Evolutionary conservation across 2,113 vertebrate species (phyloP).

Genomic region (Phasianus colchicus): DNA sequence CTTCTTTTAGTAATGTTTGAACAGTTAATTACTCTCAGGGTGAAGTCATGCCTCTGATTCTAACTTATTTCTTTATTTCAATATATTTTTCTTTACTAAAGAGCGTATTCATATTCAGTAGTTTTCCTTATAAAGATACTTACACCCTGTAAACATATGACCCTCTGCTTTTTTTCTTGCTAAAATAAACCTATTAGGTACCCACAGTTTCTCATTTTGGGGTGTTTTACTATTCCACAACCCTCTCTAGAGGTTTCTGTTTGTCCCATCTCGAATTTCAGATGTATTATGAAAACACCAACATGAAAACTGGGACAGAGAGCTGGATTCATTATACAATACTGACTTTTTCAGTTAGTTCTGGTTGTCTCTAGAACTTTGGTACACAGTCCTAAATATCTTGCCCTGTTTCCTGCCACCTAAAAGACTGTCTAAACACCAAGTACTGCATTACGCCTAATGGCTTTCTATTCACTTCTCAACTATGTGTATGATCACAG

Average conservation of each 20-base stretch:
- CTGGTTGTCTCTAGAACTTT: background rate
- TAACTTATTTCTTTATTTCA: background rate
- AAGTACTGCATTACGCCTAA: background rate
- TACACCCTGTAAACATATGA: background rate
- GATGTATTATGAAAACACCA: background rate
- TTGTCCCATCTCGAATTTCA: rapidly evolving
- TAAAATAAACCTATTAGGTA: background rate
- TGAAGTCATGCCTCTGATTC: background rate
- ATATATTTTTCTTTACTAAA: background rate
- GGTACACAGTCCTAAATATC: background rate
- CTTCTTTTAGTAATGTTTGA: background rate
- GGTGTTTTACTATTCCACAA: background rate
- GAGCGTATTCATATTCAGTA: background rate
- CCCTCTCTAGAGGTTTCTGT: background rate
- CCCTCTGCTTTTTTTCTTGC: background rate
- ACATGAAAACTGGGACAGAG: background rate
- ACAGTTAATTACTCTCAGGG: background rate
- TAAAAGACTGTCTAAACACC: background rate
- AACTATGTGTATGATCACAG: rapidly evolving
- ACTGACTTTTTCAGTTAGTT: background rate
- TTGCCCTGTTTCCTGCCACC: background rate
- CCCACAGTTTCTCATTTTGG: background rate
- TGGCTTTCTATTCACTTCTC: background rate
- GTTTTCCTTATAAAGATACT: constrained; percentile 2
- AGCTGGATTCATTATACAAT: background rate